Base-by-base conservation (phyloP, 2,888 invertebrate genomes). In the Deilephila elpenor region DNA sequence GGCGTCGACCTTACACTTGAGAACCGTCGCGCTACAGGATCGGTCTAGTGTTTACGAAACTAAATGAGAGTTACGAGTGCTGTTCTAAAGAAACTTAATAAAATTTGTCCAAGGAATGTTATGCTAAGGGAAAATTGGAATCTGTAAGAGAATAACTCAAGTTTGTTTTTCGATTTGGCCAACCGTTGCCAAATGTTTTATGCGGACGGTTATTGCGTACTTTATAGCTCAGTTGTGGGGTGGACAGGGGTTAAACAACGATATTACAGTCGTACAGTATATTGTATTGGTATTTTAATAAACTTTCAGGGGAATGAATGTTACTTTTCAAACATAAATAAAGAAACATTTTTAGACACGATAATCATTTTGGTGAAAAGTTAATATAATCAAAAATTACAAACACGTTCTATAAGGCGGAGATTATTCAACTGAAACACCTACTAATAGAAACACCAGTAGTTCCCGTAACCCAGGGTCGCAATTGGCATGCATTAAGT, bases 11-110 rank as follows among this genome's bases (percentile, higher is more conserved):
- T 17, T 7, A 14, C 51, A 34, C 14, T 71, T 73, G 62, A 59
- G 74, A 71, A 64, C 70, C 44, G 59, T 71, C 51, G 70, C 17
- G 29, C 70, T 34, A 34, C 71, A 56, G 71, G 73, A 71, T 61
- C 61, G 73, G 61, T 71, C 70, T 71, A 74, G 74, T 74, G 74
- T 74, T 74, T 74, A 72, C 71, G 70, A 74, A 74, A 71, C 72
- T 73, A 74, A 74, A 74, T 74, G 74, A 73, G 72, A 74, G 70
- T 73, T 73, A 74, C 72, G 74, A 74, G 72, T 74, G 72, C 67
- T 71, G 74, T 71, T 70, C 72, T 72, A 72, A 74, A 73, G 74
- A 59, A 71, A 74, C 62, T 73, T 72, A 72, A 72, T 74, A 73
- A 72, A 74, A 74, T 72, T 74, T 71, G 74, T 72, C 72, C 70